phyloP scores from a whole-genome alignment of 1,140 invertebrate genomes.

The Scaptomyza pallida region DNA sequence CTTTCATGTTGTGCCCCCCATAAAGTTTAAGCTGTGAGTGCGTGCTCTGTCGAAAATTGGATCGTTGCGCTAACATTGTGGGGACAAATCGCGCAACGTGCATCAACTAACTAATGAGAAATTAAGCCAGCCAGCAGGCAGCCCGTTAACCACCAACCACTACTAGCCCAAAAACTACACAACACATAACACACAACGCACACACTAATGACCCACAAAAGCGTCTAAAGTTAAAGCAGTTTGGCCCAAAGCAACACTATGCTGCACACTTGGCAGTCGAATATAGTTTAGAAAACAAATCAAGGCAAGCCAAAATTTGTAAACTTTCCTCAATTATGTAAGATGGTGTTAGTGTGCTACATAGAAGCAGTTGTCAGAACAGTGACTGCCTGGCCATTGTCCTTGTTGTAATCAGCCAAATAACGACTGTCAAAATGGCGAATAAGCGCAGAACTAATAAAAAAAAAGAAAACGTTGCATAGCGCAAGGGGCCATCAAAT shows the following conservation, averaged over 20 bases:
- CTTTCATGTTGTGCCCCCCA: slow-evolving; percentile 7
- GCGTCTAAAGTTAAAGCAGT: slow-evolving; percentile 44
- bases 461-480: slow-evolving; percentile 73
- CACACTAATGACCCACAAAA: slow-evolving; percentile 67
- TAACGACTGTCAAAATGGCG: slow-evolving; percentile 76
- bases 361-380: not conserved
- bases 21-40: slow-evolving; percentile 37
- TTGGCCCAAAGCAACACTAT: not conserved
- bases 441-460: slow-evolving; percentile 79
- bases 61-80: slow-evolving; percentile 57
- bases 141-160: not conserved
- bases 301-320: too few species aligned
- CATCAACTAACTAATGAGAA: slow-evolving; percentile 78
- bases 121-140: slow-evolving; percentile 50
- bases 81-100: slow-evolving; percentile 69
- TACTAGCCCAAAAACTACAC: slow-evolving; percentile 29
- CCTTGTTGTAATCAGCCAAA: slow-evolving; percentile 76
- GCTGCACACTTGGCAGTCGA: not conserved
- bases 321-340: slow-evolving; percentile 15
- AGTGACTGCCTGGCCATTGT: slow-evolving; percentile 38
- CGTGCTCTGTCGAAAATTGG: slow-evolving; percentile 23
- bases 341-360: slow-evolving; percentile 15
- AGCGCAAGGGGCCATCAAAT: slow-evolving; percentile 40
- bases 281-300: not conserved
- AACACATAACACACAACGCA: slow-evolving; percentile 53